phyloP scores from a whole-genome alignment of 2,113 vertebrate genomes.

The Rhinoderma darwinii region DNA sequence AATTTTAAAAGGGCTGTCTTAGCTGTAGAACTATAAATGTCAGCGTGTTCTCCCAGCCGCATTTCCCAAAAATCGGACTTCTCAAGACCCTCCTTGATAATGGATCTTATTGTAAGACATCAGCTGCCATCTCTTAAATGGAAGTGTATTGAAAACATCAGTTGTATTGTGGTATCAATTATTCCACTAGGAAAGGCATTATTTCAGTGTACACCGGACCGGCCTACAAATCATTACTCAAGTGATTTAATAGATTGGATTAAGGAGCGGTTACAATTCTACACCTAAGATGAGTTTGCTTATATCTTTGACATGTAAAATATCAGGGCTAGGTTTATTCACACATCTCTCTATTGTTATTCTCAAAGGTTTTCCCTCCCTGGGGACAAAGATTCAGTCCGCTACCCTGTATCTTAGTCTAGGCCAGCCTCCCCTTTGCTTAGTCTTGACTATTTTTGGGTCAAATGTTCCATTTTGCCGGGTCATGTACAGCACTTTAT shows the following conservation, averaged over 20 bases:
- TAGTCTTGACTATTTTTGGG: no score
- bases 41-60: background rate
- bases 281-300: background rate
- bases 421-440: no score
- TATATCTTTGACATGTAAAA: background rate
- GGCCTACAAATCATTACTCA: constrained; percentile 27
- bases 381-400: background rate
- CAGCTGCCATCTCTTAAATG: constrained; percentile 38
- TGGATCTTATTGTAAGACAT: constrained; percentile 29
- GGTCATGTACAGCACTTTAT: no score
- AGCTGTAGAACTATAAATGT: background rate
- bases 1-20: no score
- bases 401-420: background rate
- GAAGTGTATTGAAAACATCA: constrained; percentile 49
- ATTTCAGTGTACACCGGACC: constrained; percentile 7
- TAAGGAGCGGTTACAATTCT: background rate
- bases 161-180: constrained; percentile 52
- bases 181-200: constrained; percentile 48
- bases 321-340: no score
- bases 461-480: no score
- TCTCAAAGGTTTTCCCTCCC: background rate
- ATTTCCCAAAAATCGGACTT: background rate
- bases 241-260: constrained; percentile 34
- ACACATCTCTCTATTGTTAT: no score
- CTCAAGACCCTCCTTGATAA: constrained; percentile 26